Evolutionary conservation across 2,113 vertebrate genomes (phyloP), one percentile per base, ranked within the genome.

Genomic region (Hylia prasina): DNA sequence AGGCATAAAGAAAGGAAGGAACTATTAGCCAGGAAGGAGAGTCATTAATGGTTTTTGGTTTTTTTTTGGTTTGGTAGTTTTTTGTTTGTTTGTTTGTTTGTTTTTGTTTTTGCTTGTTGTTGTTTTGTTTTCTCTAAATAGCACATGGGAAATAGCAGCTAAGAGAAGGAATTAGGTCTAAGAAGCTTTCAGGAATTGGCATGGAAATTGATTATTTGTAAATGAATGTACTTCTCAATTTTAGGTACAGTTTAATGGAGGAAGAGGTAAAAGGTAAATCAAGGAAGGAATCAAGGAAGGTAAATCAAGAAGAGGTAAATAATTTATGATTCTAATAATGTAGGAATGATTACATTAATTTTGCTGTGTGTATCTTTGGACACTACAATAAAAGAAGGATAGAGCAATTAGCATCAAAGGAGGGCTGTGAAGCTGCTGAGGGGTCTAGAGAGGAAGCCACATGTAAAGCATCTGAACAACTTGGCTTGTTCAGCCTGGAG

Each of bases 131-230:
- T 37, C 81, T 87, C 44, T 71, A 75, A 95, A 92, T 76, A 96
- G 58, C 50, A 50, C 39, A 51, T 65, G 37, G 50, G 65, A 93
- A 92, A 87, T 69, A 68, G 77, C 71, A 94, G 40, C 53, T 72
- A 53, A 91, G 57, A 84, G 78, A 85, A 87, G 35, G 58, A 95
- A 94, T 71, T 79, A 76, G 42, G 16, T 75, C 23, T 78, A 78
- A 91, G 91, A 87, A 82, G 37, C 73, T 89, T 93, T 91, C 3
- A n/a, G 69, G 81, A 91, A 93, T 48, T 94, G 90, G 28, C 65
- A 84, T 47, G 42, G 30, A 57, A 82, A 72, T 64, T 23, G 57
- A 72, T 71, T 70, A 50, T 50, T 69, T 96, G 31, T 76, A 63
- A 81, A 76, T 64, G 48, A 87, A 68, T 53, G 22, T 56, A 45